Evolutionary conservation across 1,140 invertebrate genomes (phyloP).

Genomic region (Ladona fulva): DNA sequence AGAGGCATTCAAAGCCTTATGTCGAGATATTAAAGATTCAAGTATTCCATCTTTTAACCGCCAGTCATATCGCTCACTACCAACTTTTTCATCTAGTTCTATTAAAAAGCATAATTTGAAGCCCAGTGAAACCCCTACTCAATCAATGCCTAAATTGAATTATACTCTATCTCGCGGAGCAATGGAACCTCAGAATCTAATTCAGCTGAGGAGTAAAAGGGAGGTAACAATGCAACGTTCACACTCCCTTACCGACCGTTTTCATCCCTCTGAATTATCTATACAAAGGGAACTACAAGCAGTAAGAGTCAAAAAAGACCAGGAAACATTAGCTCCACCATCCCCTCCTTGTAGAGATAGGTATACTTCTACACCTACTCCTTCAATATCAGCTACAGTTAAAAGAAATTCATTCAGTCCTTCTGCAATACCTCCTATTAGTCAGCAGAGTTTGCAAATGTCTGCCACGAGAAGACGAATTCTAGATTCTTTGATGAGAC

Average conservation of each 20-base stretch:
- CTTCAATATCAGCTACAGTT: not conserved
- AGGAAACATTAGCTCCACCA: not conserved
- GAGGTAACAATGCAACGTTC: not conserved
- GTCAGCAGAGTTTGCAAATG: not conserved
- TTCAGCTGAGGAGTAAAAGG: not conserved
- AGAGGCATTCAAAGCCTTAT: constrained; percentile 25
- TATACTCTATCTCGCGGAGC: not conserved
- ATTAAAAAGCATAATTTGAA: not conserved
- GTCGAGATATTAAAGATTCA: constrained; percentile 21
- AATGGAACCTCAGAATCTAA: not conserved
- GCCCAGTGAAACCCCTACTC: not conserved
- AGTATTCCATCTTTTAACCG: not conserved
- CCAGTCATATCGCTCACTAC: not conserved
- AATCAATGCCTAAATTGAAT: not conserved
- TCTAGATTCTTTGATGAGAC: not conserved
- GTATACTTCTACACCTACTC: not conserved
- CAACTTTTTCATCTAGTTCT: not conserved
- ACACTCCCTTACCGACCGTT: not conserved
- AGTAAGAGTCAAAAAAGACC: not conserved
- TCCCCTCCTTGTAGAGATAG: not conserved
- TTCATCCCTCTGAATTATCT: not conserved
- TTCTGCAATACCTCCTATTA: not conserved
- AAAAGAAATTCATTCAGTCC: not conserved
- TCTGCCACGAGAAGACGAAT: not conserved
- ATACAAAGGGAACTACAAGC: not conserved